Base-by-base conservation (phyloP, 2,113 vertebrate species). In the Caretta caretta region DNA sequence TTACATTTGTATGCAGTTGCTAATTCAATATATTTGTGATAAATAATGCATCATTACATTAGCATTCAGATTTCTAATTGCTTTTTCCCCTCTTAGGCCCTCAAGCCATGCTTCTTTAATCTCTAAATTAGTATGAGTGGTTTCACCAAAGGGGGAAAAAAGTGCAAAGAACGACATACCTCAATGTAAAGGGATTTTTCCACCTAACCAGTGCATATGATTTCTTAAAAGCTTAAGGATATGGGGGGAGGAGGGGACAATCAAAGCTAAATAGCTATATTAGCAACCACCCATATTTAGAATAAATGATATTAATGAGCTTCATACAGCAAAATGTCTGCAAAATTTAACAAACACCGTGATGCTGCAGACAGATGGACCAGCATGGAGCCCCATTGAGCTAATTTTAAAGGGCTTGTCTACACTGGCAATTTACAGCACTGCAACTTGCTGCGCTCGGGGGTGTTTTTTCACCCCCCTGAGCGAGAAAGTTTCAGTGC, bases 181-280 rank as follows among this genome's bases (percentile, higher is more conserved):
- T 83, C 49, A 85, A 65, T 88, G 46, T 49, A 88, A 87, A 72
- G 38, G 31, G 7, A 8, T 87, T 92, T 65, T 48, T 25, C 3
- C 19, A 22, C 6, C 29, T 53, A 94, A 90, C 83, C 93, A 94
- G 31, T 62, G 6, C 49, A 95, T 89, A 54, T 27, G 46, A 92
- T 85, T 93, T 96, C 84, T 42, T 94, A 89, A 88, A 94, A 78
- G 25, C 72, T 79, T 59, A 31, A 42, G 46, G 12, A 12, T 62
- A 6, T 31, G 29, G 35, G 75, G 6, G 19, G 12, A 38, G 88
- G 10, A 3, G 42, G 42, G 42, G 50, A 59, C 4, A 17, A 50
- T 72, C 59, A 49, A 92, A 56, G 24, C 5, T 31, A 87, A 84
- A 38, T 72, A 56, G 24, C 8, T 31, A 87, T 86, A 38, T 72